phyloP scores from a whole-genome alignment of 2,113 vertebrate species.

The Nyctibius bracteatus region DNA sequence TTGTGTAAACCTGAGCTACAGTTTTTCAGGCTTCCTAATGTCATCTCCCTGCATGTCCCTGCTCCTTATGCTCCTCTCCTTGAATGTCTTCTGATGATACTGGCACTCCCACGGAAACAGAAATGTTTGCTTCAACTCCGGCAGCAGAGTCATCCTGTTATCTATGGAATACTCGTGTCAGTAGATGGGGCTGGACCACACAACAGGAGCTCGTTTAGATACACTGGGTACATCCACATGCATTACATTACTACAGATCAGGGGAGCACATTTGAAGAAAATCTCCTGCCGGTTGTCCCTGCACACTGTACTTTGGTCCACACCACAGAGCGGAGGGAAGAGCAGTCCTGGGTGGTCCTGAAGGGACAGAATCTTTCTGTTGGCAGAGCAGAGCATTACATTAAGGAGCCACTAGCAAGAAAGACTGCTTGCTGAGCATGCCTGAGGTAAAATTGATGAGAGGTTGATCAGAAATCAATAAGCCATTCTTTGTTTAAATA shows the following conservation, averaged over 20 bases:
- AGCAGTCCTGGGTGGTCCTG: neutral
- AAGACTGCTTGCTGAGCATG: neutral
- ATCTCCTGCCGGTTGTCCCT: neutral
- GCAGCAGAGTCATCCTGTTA: neutral
- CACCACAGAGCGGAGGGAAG: neutral
- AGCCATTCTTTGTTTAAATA: neutral
- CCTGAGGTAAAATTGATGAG: neutral
- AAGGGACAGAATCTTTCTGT: neutral
- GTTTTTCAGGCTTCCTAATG: neutral
- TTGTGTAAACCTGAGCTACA: neutral
- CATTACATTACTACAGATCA: neutral
- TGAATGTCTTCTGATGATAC: neutral
- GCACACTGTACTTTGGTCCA: neutral
- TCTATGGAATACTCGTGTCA: neutral
- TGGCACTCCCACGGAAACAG: neutral
- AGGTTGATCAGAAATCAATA: neutral
- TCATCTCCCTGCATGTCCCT: neutral
- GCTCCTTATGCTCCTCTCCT: neutral
- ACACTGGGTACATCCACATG: accelerated
- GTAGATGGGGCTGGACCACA: neutral
- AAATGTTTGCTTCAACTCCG: neutral
- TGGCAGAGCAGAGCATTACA: accelerated
- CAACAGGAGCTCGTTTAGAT: neutral
- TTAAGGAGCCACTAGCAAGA: neutral
- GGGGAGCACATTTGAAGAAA: neutral